Conservation (phyloP, 2,888 invertebrate genomes). For the Schizaphis graminum region DNA sequence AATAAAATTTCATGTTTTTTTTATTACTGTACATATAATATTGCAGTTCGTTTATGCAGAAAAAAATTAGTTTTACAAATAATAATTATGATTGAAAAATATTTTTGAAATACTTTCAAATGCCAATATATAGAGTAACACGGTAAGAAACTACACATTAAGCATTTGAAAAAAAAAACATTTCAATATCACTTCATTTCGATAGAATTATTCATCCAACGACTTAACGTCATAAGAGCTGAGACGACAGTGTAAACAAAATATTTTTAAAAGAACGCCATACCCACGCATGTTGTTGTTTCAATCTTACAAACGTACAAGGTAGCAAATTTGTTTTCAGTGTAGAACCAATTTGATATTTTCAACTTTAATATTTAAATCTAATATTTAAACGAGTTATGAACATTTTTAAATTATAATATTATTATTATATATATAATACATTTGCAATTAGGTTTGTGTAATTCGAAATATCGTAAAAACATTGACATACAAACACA, state of each 20-base stretch:
- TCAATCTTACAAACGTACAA: not conserved
- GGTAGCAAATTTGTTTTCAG: not conserved
- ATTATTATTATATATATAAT: not conserved
- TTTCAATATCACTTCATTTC: not conserved
- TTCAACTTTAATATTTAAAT: not conserved
- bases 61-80: not conserved
- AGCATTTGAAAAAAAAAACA: not conserved
- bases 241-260: not conserved
- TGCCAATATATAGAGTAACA: not conserved
- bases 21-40: not conserved
- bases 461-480: not conserved
- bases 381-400: not conserved
- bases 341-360: not conserved
- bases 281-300: not conserved
- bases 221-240: not conserved
- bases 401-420: not conserved
- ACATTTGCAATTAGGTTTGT: not conserved
- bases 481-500: not conserved
- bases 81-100: not conserved
- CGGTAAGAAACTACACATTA: not conserved
- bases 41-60: not conserved
- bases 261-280: not conserved
- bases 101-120: not conserved
- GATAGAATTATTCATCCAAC: not conserved
- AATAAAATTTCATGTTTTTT: not conserved